These are phyloP conservation scores for Euwallacea fornicatus DNA, from an alignment of 1,140 invertebrate species.

Conservation along the genomic window DNA sequence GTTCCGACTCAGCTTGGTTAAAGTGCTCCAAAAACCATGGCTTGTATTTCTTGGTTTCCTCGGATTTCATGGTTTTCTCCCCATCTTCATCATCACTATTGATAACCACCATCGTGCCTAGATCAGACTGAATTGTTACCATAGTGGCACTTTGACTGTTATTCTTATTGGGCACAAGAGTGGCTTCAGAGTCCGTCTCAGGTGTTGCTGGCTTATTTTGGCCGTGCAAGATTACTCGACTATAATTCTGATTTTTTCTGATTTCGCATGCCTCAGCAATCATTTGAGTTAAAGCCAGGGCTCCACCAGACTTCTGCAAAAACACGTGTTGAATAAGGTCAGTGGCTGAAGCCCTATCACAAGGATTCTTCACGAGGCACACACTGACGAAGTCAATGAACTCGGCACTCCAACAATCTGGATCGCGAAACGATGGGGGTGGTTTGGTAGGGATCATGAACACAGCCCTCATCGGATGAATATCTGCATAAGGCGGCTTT, in stretches of 20 bases:
- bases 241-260: constrained; percentile 74
- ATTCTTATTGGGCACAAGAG: constrained; percentile 58
- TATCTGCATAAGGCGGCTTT: constrained; percentile 97
- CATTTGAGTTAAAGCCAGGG: constrained; percentile 84
- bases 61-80: constrained; percentile 81
- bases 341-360: constrained; percentile 89
- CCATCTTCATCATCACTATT: constrained; percentile 85
- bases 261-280: constrained; percentile 92
- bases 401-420: constrained; percentile 92
- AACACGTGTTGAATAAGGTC: constrained; percentile 91
- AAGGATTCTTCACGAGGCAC: constrained; percentile 92
- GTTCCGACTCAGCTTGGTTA: constrained; percentile 85
- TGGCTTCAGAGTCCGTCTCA: constrained; percentile 53
- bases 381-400: constrained; percentile 98
- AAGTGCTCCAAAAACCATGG: constrained; percentile 94
- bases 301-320: constrained; percentile 77
- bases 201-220: constrained; percentile 39
- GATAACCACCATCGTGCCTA: constrained; percentile 91
- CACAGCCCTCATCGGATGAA: constrained; percentile 98
- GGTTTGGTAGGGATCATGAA: constrained; percentile 99
- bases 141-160: constrained; percentile 64
- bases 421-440: constrained; percentile 96
- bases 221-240: constrained; percentile 53
- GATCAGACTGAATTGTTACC: constrained; percentile 71
- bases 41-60: constrained; percentile 78